phyloP scores from a whole-genome alignment of 2,113 vertebrate species.

The Casuarius casuarius region DNA sequence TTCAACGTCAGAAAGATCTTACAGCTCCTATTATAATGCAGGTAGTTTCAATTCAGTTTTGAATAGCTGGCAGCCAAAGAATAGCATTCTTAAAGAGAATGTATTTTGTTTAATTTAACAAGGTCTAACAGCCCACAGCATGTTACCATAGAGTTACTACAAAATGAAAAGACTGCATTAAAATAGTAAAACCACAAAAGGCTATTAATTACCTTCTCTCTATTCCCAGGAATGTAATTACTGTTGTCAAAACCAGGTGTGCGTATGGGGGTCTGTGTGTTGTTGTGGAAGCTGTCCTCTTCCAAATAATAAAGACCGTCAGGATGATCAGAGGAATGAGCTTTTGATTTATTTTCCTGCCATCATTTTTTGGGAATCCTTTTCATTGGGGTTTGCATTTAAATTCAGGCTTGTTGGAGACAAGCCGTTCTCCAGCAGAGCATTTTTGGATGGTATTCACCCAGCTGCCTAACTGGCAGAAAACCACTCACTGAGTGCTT shows the following conservation, averaged over 20 bases:
- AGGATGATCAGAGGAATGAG: constrained; percentile 17
- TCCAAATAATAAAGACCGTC: background rate
- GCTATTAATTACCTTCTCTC: constrained; percentile 61
- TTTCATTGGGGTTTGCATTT: constrained; percentile 44
- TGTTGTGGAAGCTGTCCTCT: constrained; percentile 16
- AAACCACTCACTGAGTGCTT: constrained; percentile 7
- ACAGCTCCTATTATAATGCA: constrained; percentile 55
- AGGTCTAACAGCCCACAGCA: constrained; percentile 66
- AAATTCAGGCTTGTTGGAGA: constrained; percentile 46
- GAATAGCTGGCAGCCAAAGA: constrained; percentile 70
- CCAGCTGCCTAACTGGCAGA: constrained; percentile 59
- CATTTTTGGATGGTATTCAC: constrained; percentile 46
- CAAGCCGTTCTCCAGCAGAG: constrained; percentile 53
- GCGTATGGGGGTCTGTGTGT: background rate
- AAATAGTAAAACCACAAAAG: constrained; percentile 65
- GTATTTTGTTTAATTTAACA: constrained; percentile 74
- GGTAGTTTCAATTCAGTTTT: constrained; percentile 57
- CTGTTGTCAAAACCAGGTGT: constrained; percentile 61
- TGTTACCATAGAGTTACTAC: constrained; percentile 48
- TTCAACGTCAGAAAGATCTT: constrained; percentile 66
- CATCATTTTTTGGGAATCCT: background rate
- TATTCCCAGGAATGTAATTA: constrained; percentile 63
- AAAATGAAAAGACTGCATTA: constrained; percentile 59
- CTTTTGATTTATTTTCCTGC: constrained; percentile 23
- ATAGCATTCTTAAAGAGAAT: constrained; percentile 63